Percentiles rank a stretch among this genome's conserved stretches.
phyloP scores from a whole-genome alignment of 2,113 vertebrate genomes.

The Coturnix japonica region DNA sequence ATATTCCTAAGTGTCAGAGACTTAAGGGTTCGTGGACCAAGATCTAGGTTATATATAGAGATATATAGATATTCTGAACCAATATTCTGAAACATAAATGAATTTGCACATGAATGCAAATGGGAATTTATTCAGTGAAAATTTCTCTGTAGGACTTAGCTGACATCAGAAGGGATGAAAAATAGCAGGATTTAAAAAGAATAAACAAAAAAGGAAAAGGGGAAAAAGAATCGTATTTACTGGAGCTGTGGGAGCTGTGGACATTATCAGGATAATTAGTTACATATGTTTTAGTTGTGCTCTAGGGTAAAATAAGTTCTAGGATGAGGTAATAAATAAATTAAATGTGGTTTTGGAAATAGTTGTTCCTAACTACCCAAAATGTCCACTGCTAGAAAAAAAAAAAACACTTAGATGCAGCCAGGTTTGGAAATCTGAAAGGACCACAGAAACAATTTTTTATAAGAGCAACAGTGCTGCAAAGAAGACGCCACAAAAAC shows the following conservation, averaged over 20 bases:
- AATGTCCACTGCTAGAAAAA: conserved; percentile 62
- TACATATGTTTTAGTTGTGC: conserved; percentile 72
- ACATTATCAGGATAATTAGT: conserved; percentile 72
- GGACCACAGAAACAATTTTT: conserved; percentile 41
- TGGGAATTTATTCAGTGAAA: conserved; percentile 34
- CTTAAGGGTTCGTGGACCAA: background rate
- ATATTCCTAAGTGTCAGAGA: background rate
- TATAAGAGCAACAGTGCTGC: conserved; percentile 28
- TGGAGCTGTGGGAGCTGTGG: conserved; percentile 46
- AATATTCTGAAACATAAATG: conserved; percentile 19
- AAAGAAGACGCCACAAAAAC: conserved; percentile 43
- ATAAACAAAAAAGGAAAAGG: background rate
- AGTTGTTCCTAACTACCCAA: conserved; percentile 59
- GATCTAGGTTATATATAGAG: background rate
- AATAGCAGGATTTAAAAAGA: background rate
- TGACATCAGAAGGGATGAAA: conserved; percentile 52
- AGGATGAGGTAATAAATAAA: conserved; percentile 76
- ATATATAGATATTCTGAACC: background rate
- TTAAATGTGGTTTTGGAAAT: conserved; percentile 72
- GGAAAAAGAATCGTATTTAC: background rate
- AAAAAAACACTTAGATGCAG: conserved; percentile 33
- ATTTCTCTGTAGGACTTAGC: background rate
- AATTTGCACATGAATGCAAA: conserved; percentile 6
- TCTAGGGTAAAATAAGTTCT: conserved; percentile 70
- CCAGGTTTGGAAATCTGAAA: conserved; percentile 31